phyloP scores from a whole-genome alignment of 2,888 invertebrate genomes.

The Pyrgus malvae region DNA sequence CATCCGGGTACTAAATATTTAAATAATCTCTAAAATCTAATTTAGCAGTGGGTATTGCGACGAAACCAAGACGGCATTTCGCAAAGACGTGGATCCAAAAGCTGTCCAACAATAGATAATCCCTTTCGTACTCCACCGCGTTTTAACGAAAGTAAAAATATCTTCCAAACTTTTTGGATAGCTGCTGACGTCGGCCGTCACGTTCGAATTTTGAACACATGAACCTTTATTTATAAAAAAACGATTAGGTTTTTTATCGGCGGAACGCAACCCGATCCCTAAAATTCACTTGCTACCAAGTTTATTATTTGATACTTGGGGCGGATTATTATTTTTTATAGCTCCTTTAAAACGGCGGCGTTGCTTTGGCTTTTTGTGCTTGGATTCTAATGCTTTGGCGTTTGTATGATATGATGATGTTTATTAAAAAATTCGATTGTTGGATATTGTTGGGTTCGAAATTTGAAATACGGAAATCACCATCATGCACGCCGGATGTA shows the following conservation, averaged over 20 bases:
- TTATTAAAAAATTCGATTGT: constrained; percentile 21
- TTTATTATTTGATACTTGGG: constrained; percentile 80
- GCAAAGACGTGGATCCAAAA: constrained; percentile 22
- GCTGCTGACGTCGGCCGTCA: constrained; percentile 71
- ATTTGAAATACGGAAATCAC: not conserved
- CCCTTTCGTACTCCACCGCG: constrained; percentile 1
- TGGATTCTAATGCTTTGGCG: constrained; percentile 57
- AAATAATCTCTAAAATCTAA: too few relatives aligned
- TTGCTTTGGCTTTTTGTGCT: constrained; percentile 66
- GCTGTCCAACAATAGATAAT: not conserved
- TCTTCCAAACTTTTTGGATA: constrained; percentile 29
- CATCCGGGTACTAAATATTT: too few relatives aligned
- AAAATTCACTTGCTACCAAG: constrained; percentile 81
- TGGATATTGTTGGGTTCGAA: not conserved
- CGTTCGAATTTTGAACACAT: constrained; percentile 71
- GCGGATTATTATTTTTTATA: constrained; percentile 65
- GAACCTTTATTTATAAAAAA: constrained; percentile 53
- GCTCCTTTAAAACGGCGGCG: constrained; percentile 61
- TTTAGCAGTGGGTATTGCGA: not conserved
- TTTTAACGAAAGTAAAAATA: constrained; percentile 58
- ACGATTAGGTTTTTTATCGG: constrained; percentile 58
- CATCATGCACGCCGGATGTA: not conserved
- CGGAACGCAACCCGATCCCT: constrained; percentile 71
- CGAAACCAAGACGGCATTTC: constrained; percentile 10
- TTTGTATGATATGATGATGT: constrained; percentile 59